These are phyloP conservation scores for Phalacrocorax aristotelis DNA, from an alignment of 2,113 vertebrate species.

Conservation along the genomic window DNA sequence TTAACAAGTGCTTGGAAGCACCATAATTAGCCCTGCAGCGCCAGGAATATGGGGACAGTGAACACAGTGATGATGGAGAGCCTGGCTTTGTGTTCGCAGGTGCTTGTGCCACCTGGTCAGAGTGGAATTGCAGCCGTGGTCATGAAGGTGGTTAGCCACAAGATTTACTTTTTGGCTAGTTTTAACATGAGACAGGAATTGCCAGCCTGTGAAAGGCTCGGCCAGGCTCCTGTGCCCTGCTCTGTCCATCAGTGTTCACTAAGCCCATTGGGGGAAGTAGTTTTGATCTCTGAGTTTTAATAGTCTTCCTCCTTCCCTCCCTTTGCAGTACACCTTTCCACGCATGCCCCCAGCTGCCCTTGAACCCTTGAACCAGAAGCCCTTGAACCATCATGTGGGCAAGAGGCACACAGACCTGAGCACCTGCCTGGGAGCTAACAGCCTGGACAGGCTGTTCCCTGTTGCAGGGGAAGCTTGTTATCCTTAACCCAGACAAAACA, in stretches of 20 bases:
- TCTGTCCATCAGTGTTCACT: not conserved
- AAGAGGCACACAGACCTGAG: not conserved
- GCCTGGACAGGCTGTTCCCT: not conserved
- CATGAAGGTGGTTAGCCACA: fast-evolving
- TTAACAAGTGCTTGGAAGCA: not conserved
- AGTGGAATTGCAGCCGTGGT: not conserved
- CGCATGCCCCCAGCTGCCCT: no score
- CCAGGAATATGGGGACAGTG: not conserved
- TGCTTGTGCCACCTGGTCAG: not conserved
- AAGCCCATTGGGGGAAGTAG: not conserved
- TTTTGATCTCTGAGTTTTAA: not conserved
- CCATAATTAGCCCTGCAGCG: not conserved
- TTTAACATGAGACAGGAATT: not conserved
- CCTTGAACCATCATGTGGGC: not conserved
- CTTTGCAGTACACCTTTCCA: not conserved
- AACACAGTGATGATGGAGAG: not conserved
- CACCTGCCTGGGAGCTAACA: not conserved
- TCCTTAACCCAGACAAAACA: not conserved
- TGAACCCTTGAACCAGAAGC: not conserved
- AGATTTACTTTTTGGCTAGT: not conserved
- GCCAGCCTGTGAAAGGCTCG: not conserved
- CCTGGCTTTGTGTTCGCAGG: not conserved
- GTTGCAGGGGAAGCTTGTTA: no score
- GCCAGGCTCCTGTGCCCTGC: not conserved
- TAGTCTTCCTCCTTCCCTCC: not conserved